A percentile compares a stretch with the other conserved stretches of the same genome.
Conservation (phyloP, 2,888 invertebrate genomes). For the Macropis europaea region DNA sequence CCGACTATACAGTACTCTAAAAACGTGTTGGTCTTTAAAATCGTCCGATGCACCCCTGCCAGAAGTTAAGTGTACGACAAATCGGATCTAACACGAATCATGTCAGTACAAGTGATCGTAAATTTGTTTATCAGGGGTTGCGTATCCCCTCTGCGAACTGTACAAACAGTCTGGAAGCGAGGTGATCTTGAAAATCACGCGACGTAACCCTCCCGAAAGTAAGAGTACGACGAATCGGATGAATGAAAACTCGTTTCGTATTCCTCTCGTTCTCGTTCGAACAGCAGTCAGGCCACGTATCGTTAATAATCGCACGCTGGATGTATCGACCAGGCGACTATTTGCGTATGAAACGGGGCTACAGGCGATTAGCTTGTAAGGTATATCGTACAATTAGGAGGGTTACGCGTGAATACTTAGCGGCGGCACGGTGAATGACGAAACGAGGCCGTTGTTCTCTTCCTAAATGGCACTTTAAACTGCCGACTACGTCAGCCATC, state of each 20-base stretch:
- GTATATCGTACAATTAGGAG: constrained; percentile 52
- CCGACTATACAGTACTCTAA: no score
- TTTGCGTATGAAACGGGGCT: constrained; percentile 9
- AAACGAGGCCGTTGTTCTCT: constrained; percentile 66
- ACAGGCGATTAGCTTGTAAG: constrained; percentile 16
- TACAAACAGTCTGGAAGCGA: no score
- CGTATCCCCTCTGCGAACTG: no score
- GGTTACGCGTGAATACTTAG: constrained; percentile 58
- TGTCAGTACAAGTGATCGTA: no score
- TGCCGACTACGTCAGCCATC: constrained; percentile 43
- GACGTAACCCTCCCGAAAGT: constrained; percentile 15
- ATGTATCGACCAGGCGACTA: neutral
- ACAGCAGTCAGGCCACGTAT: constrained; percentile 27
- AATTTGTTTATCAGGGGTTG: no score
- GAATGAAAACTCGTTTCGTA: constrained; percentile 22
- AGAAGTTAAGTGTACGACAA: no score
- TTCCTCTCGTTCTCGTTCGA: constrained; percentile 4
- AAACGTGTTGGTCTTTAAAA: no score
- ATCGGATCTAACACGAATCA: no score
- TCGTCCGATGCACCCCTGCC: no score
- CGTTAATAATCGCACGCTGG: constrained; percentile 26
- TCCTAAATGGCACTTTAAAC: constrained; percentile 61
- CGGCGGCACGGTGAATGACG: constrained; percentile 47
- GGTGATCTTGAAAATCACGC: no score
- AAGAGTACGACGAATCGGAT: constrained; percentile 6